Evolutionary conservation across 2,113 vertebrate species (phyloP).

Genomic region (Lepisosteus oculatus): DNA sequence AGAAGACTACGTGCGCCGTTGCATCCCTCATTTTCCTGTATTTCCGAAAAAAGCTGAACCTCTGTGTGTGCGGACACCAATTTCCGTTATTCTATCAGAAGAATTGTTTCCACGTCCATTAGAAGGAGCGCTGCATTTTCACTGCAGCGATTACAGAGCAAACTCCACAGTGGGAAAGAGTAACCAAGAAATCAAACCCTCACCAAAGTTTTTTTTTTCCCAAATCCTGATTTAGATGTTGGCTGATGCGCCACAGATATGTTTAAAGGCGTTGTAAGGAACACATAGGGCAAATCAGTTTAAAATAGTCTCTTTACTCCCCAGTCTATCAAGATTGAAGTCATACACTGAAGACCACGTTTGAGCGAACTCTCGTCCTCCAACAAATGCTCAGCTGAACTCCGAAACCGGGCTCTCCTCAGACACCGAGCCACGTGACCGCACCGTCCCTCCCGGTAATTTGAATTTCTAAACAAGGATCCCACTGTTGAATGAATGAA

Average conservation of each 20-base stretch:
- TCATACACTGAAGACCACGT: too few relatives aligned
- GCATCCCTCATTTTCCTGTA: constrained; percentile 47
- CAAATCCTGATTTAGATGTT: too few relatives aligned
- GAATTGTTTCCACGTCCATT: constrained; percentile 12
- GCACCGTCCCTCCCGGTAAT: background rate
- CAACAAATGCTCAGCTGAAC: constrained; percentile 7
- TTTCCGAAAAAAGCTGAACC: constrained; percentile 36
- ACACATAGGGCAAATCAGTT: too few relatives aligned
- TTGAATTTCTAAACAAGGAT: constrained; percentile 17
- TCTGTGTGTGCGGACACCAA: constrained; percentile 21
- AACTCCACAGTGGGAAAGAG: too few relatives aligned
- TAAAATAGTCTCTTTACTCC: too few relatives aligned
- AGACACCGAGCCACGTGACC: constrained; percentile 13
- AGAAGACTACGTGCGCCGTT: constrained; percentile 25
- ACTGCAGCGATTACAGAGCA: too few relatives aligned
- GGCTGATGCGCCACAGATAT: too few relatives aligned
- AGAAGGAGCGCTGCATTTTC: background rate
- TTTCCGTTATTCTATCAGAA: constrained; percentile 9
- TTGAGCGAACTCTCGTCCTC: too few relatives aligned
- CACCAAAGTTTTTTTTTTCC: too few relatives aligned
- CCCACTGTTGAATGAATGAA: constrained; percentile 4
- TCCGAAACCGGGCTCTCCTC: constrained; percentile 7
- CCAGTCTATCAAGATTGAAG: too few relatives aligned
- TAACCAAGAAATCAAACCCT: too few relatives aligned
- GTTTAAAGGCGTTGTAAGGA: too few relatives aligned